These are phyloP conservation scores for Anthopleura sola DNA, from an alignment of 64 coral and sea anemone genomes.

Conservation along the genomic window DNA sequence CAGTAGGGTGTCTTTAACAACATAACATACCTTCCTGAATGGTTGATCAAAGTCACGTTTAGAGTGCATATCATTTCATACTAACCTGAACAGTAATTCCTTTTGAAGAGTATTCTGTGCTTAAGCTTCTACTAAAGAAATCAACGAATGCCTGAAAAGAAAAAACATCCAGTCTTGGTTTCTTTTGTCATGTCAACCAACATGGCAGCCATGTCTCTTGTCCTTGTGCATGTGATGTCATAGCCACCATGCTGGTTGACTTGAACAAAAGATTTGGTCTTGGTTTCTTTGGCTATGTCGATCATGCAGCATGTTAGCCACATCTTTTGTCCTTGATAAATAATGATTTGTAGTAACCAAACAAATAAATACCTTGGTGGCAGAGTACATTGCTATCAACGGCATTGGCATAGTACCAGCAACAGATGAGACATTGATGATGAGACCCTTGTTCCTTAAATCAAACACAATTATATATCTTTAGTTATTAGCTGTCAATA, in stretches of 20 bases:
- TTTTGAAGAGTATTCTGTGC: slow-evolving; percentile 60
- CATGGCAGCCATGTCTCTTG: too few species aligned
- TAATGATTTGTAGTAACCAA: background rate
- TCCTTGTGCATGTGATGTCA: too few species aligned
- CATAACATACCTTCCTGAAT: too few species aligned
- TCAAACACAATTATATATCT: background rate
- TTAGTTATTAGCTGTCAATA: too few species aligned
- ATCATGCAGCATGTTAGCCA: too few species aligned
- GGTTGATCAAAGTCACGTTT: too few species aligned
- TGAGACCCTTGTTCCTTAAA: slow-evolving; percentile 64
- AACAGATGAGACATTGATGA: slow-evolving; percentile 78
- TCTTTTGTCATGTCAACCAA: too few species aligned
- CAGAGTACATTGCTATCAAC: slow-evolving; percentile 58
- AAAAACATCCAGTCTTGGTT: background rate
- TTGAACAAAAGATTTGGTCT: background rate
- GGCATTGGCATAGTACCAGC: slow-evolving; percentile 56
- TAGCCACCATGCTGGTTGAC: too few species aligned
- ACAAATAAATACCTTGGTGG: slow-evolving; percentile 60
- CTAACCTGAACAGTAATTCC: slow-evolving; percentile 60
- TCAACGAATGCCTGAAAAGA: slow-evolving; percentile 62
- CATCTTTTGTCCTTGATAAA: too few species aligned
- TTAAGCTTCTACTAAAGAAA: slow-evolving; percentile 45
- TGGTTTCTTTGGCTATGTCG: too few species aligned
- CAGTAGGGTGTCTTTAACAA: too few species aligned
- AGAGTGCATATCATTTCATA: too few species aligned